Conservation (phyloP, 2,888 invertebrate species). For the Coronaproctus castanopsis region DNA sequence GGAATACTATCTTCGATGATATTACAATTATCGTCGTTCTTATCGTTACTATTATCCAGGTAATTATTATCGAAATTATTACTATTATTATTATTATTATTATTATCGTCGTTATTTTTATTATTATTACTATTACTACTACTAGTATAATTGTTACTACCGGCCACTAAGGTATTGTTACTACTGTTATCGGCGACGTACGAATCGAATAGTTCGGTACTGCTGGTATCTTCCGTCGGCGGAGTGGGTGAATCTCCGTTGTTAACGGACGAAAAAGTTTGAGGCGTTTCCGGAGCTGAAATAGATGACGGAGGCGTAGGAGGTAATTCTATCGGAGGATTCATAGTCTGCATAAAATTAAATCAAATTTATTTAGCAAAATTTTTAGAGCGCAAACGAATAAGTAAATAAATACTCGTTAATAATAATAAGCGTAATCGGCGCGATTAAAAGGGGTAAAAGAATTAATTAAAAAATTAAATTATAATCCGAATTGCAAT, state of each 20-base stretch:
- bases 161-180: too few relatives aligned
- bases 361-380: background rate
- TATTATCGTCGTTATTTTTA: background rate
- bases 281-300: conserved; percentile 36
- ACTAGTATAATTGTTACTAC: background rate
- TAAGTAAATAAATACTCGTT: too few relatives aligned
- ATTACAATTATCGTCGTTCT: background rate
- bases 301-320: conserved; percentile 42
- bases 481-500: too few relatives aligned
- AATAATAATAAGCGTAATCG: too few relatives aligned
- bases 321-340: conserved; percentile 24
- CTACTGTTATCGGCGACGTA: background rate
- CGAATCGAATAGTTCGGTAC: conserved; percentile 2
- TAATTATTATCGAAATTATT: background rate
- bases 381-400: background rate
- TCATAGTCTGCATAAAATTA: background rate
- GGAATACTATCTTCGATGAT: too few relatives aligned
- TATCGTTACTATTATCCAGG: background rate
- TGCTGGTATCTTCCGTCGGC: conserved; percentile 6
- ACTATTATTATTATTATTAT: background rate
- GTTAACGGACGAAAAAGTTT: conserved; percentile 1
- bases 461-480: too few relatives aligned
- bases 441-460: too few relatives aligned
- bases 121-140: background rate
- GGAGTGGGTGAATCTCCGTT: conserved; percentile 9